Evolutionary conservation across 2,113 vertebrate genomes (phyloP), one percentile per base, ranked within the genome.

Genomic region (Helogale parvula): DNA sequence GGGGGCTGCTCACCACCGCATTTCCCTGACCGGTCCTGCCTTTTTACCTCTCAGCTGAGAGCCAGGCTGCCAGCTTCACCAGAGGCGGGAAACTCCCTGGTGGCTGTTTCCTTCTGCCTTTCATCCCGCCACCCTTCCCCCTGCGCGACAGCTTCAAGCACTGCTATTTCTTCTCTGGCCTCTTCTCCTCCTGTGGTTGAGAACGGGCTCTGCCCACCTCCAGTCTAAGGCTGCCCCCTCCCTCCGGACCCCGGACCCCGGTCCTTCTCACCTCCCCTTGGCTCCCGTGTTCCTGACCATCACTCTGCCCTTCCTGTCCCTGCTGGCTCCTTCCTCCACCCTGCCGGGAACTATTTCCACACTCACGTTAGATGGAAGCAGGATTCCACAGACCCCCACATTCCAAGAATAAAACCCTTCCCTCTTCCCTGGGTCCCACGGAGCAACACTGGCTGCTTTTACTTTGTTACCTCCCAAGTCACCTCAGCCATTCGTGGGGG

Each of bases 11-110:
- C 10, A 15, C 54, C 50, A 79, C 27, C 23, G 41, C 57, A 50
- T 66, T 14, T 57, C 5, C n/a, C 7, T 2, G 33, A 14, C 68
- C 2, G 2, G 7, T 13, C 23, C 17, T 17, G 41, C 17, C 85
- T 25, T 76, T 45, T 38, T 12, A 63, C 8, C 23, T 66, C 0
- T 66, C 0, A 74, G 86, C 0, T 1, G 23, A 13, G 33, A 45
- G 92, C 77, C 41, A 84, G 95, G 77, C 15, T 94, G 27, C 25
- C 38, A 72, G 52, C 16, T 29, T 83, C 87, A 68, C 41, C 23
- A 6, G 17, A 16, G 66, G 47, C 65, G 23, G 60, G 74, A 38
- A 81, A 77, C 80, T 66, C 31, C 23, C 9, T 17, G 7, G 13
- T n/a, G 25, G 23, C 69, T 16, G 52, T 29, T 41, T 77, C 17